phyloP scores from a whole-genome alignment of 2,888 invertebrate species.

The Andrena chrysosceles region DNA sequence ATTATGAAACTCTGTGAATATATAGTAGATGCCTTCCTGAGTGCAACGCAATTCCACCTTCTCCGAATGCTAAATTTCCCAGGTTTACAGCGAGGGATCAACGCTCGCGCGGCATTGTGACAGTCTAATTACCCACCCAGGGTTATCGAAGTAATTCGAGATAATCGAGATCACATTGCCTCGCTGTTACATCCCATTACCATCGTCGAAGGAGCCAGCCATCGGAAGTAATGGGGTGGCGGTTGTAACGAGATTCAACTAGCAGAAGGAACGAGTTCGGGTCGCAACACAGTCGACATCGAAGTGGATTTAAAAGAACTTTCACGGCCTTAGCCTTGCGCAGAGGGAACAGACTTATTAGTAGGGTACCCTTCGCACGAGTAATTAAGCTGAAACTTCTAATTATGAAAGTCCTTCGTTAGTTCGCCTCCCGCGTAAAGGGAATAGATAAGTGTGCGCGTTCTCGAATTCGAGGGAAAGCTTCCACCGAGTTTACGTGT shows the following conservation, averaged over 20 bases:
- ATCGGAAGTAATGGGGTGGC: conserved; percentile 49
- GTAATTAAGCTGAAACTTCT: conserved; percentile 79
- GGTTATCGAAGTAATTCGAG: conserved; percentile 30
- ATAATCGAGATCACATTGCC: conserved; percentile 62
- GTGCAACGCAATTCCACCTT: background rate
- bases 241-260: conserved; percentile 69
- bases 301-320: conserved; percentile 50
- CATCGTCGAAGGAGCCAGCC: conserved; percentile 33
- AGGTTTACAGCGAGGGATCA: conserved; percentile 20
- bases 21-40: too few species aligned
- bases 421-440: conserved; percentile 72
- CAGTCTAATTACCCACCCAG: conserved; percentile 52
- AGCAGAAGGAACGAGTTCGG: conserved; percentile 68
- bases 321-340: conserved; percentile 15
- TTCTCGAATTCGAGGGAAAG: conserved; percentile 51
- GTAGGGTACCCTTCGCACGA: conserved; percentile 68
- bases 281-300: conserved; percentile 43
- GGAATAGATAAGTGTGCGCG: conserved; percentile 57
- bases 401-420: conserved; percentile 80
- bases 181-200: conserved; percentile 67
- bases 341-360: conserved; percentile 72
- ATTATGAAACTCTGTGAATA: too few species aligned
- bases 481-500: conserved; percentile 13
- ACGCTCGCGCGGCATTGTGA: conserved; percentile 33
- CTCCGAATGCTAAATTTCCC: background rate